phyloP scores from a whole-genome alignment of 2,888 invertebrate species.

The Nyleta sp. region DNA sequence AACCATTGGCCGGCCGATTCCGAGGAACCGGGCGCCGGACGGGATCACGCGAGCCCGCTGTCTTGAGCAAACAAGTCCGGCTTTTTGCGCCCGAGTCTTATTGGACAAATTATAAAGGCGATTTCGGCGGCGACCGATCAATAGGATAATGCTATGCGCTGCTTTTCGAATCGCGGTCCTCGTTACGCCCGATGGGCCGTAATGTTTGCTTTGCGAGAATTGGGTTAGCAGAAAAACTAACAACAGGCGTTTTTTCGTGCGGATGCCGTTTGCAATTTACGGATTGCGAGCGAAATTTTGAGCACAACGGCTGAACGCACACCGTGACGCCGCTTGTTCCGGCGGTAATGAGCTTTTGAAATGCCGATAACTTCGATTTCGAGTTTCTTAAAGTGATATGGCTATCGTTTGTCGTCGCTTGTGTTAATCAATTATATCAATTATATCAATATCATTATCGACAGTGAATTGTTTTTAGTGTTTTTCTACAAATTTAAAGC shows the following conservation, averaged over 20 bases:
- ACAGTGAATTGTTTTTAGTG: no score
- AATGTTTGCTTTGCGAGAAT: conserved; percentile 39
- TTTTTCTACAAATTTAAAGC: no score
- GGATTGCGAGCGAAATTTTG: no score
- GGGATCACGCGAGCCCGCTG: conserved; percentile 43
- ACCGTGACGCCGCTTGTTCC: no score
- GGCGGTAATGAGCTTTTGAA: no score
- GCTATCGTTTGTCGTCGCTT: no score
- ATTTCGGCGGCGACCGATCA: conserved; percentile 13
- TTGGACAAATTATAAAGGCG: conserved; percentile 34
- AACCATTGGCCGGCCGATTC: conserved; percentile 24
- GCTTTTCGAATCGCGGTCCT: conserved; percentile 32
- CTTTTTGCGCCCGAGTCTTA: conserved; percentile 11
- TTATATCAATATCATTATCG: no score
- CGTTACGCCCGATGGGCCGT: conserved; percentile 24
- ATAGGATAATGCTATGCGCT: conserved; percentile 28
- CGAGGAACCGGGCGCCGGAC: conserved; percentile 18
- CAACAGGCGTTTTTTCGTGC: conserved; percentile 18
- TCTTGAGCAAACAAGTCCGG: conserved; percentile 48
- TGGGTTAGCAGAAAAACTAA: conserved; percentile 27
- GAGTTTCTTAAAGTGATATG: no score
- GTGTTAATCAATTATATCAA: no score
- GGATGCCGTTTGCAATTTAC: no score
- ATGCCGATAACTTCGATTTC: no score
- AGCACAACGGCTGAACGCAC: no score